phyloP scores from a whole-genome alignment of 2,888 invertebrate species.

The Patella depressa region DNA sequence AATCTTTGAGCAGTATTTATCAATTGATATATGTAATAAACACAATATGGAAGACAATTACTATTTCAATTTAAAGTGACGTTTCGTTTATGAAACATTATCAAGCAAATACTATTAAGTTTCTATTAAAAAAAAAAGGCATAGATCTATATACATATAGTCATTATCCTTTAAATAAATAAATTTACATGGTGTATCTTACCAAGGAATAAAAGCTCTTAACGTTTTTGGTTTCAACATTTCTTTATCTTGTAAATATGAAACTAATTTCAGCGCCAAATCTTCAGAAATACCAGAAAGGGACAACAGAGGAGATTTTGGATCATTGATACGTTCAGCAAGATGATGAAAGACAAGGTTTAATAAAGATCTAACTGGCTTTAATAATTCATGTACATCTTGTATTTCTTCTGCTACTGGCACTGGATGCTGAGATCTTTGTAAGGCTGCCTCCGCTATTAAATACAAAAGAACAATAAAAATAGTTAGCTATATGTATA shows the following conservation, averaged over 20 bases:
- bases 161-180: no score
- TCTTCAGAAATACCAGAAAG: conserved; percentile 61
- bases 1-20: no score
- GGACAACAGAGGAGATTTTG: conserved; percentile 53
- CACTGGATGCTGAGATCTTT: conserved; percentile 42
- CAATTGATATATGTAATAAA: no score
- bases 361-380: conserved; percentile 43
- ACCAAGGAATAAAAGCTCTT: conserved; percentile 66
- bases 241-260: conserved; percentile 59
- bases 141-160: no score
- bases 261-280: conserved; percentile 58
- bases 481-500: no score
- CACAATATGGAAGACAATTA: no score
- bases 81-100: no score
- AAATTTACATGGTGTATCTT: conserved; percentile 15
- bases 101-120: no score
- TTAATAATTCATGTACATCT: conserved; percentile 5
- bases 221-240: conserved; percentile 62
- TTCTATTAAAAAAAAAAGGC: no score
- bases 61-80: no score
- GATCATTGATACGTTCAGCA: conserved; percentile 55
- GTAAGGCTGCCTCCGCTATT: conserved; percentile 60
- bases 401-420: conserved; percentile 16
- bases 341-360: conserved; percentile 54
- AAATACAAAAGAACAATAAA: conserved; percentile 19